Evolutionary conservation across 2,113 vertebrate genomes (phyloP).

Genomic region (Zosterops pallidus): DNA sequence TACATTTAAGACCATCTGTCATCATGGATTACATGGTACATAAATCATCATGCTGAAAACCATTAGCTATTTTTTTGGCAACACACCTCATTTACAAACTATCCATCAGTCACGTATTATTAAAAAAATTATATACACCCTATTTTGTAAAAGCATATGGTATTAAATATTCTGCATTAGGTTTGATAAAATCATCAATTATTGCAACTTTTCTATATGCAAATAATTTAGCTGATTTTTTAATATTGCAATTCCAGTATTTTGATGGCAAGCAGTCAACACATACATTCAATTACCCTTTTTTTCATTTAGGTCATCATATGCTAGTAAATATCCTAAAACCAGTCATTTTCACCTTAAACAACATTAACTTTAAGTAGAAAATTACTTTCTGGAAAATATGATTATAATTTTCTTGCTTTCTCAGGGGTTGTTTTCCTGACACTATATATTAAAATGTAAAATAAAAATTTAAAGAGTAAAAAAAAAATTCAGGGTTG

Average conservation of each 20-base stretch:
- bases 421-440: not conserved
- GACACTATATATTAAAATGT: not conserved
- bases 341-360: not conserved
- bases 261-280: slow-evolving; percentile 3
- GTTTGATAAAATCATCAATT: slow-evolving; percentile 35
- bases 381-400: slow-evolving; percentile 29
- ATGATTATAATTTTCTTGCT: not conserved
- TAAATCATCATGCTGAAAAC: slow-evolving; percentile 61
- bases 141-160: slow-evolving; percentile 24
- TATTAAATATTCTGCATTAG: not conserved
- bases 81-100: slow-evolving; percentile 48
- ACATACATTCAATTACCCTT: not conserved
- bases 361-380: not conserved
- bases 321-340: not conserved
- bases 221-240: slow-evolving; percentile 35
- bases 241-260: slow-evolving; percentile 12
- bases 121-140: not conserved
- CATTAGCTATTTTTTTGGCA: slow-evolving; percentile 48
- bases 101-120: slow-evolving; percentile 34
- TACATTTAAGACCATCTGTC: slow-evolving; percentile 54
- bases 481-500: not conserved
- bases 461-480: not conserved
- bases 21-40: slow-evolving; percentile 35
- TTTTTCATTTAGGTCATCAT: slow-evolving; percentile 28
- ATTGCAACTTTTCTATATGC: not conserved